Percentiles rank a stretch among this genome's conserved stretches.
These are phyloP conservation scores for Microtus ochrogaster DNA, from an alignment of 2,113 vertebrate genomes.

Conservation along the genomic window DNA sequence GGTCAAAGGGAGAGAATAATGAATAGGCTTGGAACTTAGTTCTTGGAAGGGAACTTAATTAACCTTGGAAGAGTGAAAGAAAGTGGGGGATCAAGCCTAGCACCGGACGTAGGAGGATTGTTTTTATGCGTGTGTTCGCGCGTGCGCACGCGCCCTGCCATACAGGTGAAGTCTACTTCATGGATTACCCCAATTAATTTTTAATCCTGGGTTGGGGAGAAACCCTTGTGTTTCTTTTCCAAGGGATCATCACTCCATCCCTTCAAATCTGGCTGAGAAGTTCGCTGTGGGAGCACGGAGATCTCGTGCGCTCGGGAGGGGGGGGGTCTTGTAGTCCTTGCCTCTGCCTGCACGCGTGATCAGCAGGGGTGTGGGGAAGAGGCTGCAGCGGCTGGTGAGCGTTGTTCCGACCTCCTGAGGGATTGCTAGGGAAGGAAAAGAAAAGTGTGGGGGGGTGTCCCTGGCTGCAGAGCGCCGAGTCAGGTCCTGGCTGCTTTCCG, in stretches of 20 bases:
- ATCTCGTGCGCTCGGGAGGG: neutral
- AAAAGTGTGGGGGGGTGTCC: conserved; percentile 17
- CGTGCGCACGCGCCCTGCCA: neutral
- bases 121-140: neutral
- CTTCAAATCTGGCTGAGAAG: neutral
- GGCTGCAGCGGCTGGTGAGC: neutral
- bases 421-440: neutral
- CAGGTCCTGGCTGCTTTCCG: conserved; percentile 68
- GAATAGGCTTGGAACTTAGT: conserved; percentile 70
- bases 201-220: neutral
- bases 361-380: neutral
- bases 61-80: conserved; percentile 71
- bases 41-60: conserved; percentile 74
- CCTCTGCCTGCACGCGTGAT: neutral
- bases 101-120: neutral
- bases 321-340: neutral
- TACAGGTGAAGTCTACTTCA: neutral
- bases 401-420: conserved; percentile 6
- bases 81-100: conserved; percentile 62
- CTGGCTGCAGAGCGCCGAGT: conserved; percentile 71
- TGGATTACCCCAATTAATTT: conserved; percentile 5
- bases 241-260: neutral
- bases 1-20: conserved; percentile 77
- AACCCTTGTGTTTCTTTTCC: conserved; percentile 11
- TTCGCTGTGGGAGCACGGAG: neutral